Evolutionary conservation across 1,140 invertebrate species (phyloP).

Genomic region (Andrena cerasifolii): DNA sequence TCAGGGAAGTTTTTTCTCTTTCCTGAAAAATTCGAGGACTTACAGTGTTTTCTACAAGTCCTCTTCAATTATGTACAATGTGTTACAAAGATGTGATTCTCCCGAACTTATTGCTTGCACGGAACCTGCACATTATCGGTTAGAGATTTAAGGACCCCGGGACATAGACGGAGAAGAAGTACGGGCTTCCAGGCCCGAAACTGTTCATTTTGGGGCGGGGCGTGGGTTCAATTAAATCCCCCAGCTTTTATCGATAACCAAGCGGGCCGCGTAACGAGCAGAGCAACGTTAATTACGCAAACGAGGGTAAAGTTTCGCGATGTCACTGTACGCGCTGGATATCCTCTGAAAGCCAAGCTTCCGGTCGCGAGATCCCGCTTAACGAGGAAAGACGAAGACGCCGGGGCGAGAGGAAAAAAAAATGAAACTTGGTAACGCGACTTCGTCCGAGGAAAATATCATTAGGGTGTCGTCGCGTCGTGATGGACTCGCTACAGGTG

Average conservation of each 20-base stretch:
- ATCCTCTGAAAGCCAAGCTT: not conserved
- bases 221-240: not conserved
- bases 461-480: not conserved
- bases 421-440: constrained; percentile 11
- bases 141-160: too few species aligned
- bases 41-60: too few species aligned
- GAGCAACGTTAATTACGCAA: constrained; percentile 3
- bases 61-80: too few species aligned
- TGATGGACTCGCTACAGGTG: not conserved
- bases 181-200: not conserved
- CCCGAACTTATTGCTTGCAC: too few species aligned
- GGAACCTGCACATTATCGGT: too few species aligned
- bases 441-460: not conserved
- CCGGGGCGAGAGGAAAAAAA: not conserved
- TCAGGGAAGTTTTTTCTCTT: too few species aligned
- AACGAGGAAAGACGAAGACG: constrained; percentile 6
- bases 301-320: constrained; percentile 9
- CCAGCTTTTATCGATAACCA: not conserved
- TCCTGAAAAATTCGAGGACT: too few species aligned
- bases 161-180: too few species aligned
- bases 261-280: not conserved
- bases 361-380: constrained; percentile 30
- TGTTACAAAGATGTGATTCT: too few species aligned
- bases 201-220: not conserved
- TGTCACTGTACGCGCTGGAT: not conserved